These are phyloP conservation scores for Ichneumoninae sp. DNA, from an alignment of 2,888 invertebrate genomes.

Conservation along the genomic window DNA sequence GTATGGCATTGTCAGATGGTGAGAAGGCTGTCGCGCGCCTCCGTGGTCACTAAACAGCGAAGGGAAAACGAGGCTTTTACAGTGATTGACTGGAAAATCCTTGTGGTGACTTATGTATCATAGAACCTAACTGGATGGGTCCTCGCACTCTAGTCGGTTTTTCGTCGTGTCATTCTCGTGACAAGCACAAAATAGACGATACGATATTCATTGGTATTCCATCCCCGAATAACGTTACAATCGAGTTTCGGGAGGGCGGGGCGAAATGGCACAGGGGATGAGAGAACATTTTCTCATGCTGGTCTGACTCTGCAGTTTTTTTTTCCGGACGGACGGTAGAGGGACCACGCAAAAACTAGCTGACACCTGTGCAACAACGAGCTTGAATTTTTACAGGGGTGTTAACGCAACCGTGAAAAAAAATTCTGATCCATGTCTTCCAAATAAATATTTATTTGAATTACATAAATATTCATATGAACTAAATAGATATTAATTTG, in stretches of 20 bases:
- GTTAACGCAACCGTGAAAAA: no score
- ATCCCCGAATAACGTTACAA: constrained; percentile 34
- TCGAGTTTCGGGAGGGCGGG: neutral
- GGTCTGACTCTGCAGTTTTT: neutral
- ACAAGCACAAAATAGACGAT: constrained; percentile 32
- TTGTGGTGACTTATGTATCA: constrained; percentile 29
- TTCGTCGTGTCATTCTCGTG: constrained; percentile 43
- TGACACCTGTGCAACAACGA: neutral
- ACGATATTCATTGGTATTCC: constrained; percentile 55
- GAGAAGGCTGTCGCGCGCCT: constrained; percentile 7
- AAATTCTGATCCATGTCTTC: neutral
- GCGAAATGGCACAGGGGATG: neutral
- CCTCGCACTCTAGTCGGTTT: neutral
- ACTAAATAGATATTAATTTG: no score
- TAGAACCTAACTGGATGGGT: constrained; percentile 25
- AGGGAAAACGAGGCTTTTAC: constrained; percentile 50
- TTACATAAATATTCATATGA: no score
- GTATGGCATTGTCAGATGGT: constrained; percentile 27
- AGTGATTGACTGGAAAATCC: constrained; percentile 58
- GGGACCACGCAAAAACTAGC: neutral
- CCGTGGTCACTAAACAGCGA: constrained; percentile 52
- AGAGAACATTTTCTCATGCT: neutral
- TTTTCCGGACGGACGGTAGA: neutral
- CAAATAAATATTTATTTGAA: neutral
- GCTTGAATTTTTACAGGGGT: neutral